Base-by-base conservation (phyloP, 2,113 vertebrate genomes). In the Alligator mississippiensis region DNA sequence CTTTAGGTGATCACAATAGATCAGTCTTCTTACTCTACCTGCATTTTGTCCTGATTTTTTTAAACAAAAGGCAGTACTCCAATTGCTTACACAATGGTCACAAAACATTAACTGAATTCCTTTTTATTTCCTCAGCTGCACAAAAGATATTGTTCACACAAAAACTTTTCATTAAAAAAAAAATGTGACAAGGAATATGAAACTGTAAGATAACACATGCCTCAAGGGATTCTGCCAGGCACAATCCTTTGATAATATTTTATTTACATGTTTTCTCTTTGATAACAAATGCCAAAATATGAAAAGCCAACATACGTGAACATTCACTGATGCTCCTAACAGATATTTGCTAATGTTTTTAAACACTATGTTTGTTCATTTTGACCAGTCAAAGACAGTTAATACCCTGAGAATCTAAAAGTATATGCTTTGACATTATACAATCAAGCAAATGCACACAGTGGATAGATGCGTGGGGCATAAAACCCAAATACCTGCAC, bases 141-240 rank as follows among this genome's bases (percentile, higher is more conserved):
- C 80, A 96, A 93, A 92, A 93, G 90, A 81, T 61, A 83, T 14
- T 84, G 60, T 88, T 93, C 95, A 68, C 90, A 81, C 38, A 74
- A 82, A 58, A 94, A 84, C 30, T 38, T 82, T 13, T 88, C 89
- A 79, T 86, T 84, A 16, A 55, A 77, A 85, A 89, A 84, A 84
- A 78, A 38, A 64, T 61, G 61, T 89, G 61, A 63, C 38, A 85
- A 84, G 82, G 80, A 95, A 63, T 84, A 90, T 75, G 88, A 68
- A 91, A 84, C 75, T 83, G 74, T 21, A 72, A 96, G 90, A 92
- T 95, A 96, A 91, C 86, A 70, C 60, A 62, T 80, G 80, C 94
- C 90, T 96, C 14, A 30, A 87, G 90, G 77, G 92, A 64, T 77
- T 79, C 77, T 64, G 55, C 74, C 54, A 81, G 88, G 77, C 54